phyloP scores from a whole-genome alignment of 2,113 vertebrate species.

The Oxyura jamaicensis region DNA sequence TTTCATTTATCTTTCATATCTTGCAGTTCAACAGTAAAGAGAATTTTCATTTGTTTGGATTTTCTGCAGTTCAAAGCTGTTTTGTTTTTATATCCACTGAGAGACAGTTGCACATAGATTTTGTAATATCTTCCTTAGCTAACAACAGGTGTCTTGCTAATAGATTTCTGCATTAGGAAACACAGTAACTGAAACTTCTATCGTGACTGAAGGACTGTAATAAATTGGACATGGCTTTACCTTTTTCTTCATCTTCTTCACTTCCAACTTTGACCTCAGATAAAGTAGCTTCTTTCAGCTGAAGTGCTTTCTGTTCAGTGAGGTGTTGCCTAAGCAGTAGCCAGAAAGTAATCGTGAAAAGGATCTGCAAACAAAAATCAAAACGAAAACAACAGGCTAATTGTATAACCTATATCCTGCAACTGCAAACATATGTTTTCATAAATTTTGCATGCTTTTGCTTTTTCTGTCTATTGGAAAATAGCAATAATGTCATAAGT shows the following conservation, averaged over 20 bases:
- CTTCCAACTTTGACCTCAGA: slow-evolving; percentile 88
- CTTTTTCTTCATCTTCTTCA: slow-evolving; percentile 84
- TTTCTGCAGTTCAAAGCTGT: not conserved
- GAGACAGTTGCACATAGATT: not conserved
- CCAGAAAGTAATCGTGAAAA: slow-evolving; percentile 97
- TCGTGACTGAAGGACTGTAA: not conserved
- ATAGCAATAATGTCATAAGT: fast-evolving
- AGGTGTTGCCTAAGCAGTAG: slow-evolving; percentile 94
- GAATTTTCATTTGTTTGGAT: not conserved
- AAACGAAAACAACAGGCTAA: slow-evolving; percentile 45
- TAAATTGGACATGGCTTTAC: slow-evolving; percentile 70
- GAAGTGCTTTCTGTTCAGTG: slow-evolving; percentile 87
- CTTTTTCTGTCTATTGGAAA: not conserved
- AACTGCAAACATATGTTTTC: not conserved
- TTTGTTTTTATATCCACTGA: not conserved
- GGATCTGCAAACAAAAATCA: slow-evolving; percentile 80
- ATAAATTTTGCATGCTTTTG: not conserved
- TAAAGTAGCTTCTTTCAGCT: slow-evolving; percentile 81
- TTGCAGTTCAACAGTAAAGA: not conserved
- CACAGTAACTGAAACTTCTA: not conserved
- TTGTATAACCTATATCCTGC: slow-evolving; percentile 7
- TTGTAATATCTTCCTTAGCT: not conserved
- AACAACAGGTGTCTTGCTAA: not conserved
- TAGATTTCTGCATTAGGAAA: not conserved
- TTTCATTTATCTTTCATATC: not conserved